Percentiles rank a stretch among this genome's conserved stretches.
These are phyloP conservation scores for Rhinolophus ferrumequinum DNA, from an alignment of 2,113 vertebrate species.

Conservation along the genomic window DNA sequence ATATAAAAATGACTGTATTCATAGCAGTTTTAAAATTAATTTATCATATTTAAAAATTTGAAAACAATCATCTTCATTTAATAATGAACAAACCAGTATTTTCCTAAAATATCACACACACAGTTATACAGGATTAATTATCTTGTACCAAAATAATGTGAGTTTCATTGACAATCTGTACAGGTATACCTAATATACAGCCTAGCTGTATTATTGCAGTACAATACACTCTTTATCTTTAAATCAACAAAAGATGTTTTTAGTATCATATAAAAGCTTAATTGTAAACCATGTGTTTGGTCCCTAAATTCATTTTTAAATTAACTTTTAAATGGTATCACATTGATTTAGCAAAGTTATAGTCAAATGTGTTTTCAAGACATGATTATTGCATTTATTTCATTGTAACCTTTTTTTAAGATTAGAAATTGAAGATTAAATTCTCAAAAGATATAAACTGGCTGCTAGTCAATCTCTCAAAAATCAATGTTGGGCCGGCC, in stretches of 20 bases:
- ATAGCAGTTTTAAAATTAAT: not conserved
- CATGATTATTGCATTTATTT: conserved; percentile 13
- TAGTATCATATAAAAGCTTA: not conserved
- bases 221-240: conserved; percentile 13
- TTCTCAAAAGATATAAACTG: conserved; percentile 35
- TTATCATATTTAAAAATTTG: not conserved
- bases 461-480: conserved; percentile 24
- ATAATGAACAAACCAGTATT: conserved; percentile 1
- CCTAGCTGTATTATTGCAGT: not conserved
- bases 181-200: not conserved
- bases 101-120: not conserved
- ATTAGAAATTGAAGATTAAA: conserved; percentile 47
- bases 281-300: not conserved
- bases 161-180: not conserved
- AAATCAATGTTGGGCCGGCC: conserved; percentile 54
- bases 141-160: not conserved
- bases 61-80: conserved; percentile 25
- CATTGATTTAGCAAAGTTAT: conserved; percentile 30
- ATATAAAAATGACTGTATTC: not conserved
- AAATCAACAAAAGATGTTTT: conserved; percentile 50
- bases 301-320: conserved; percentile 36
- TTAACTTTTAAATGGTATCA: conserved; percentile 48
- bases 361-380: not conserved
- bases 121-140: not conserved
- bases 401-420: not conserved